These are phyloP conservation scores for Bombus vancouverensis DNA, from an alignment of 1,140 invertebrate genomes.

Conservation along the genomic window DNA sequence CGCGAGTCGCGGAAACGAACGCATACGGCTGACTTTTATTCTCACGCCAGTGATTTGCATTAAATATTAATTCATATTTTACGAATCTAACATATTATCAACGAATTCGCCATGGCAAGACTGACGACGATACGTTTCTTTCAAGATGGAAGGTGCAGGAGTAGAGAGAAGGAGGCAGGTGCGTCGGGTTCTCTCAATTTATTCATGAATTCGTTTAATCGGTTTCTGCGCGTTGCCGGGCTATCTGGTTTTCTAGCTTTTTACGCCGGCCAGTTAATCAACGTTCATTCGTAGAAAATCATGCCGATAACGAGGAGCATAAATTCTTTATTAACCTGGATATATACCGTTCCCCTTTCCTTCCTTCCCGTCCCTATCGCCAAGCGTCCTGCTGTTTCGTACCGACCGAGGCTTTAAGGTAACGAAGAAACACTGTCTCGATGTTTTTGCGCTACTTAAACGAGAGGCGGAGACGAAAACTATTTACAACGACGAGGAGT, in stretches of 20 bases:
- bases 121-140: background rate
- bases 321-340: slow-evolving; percentile 79
- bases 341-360: slow-evolving; percentile 15
- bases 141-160: slow-evolving; percentile 1
- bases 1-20: background rate
- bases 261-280: slow-evolving; percentile 76
- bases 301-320: slow-evolving; percentile 79
- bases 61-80: background rate
- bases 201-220: slow-evolving; percentile 83
- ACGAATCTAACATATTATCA: background rate
- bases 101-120: background rate
- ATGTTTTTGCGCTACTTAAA: background rate
- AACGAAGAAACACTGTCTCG: too few relatives aligned
- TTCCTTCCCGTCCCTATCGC: too few relatives aligned
- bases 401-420: too few relatives aligned
- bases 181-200: slow-evolving; percentile 77
- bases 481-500: slow-evolving; percentile 47
- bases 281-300: slow-evolving; percentile 82
- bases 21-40: background rate
- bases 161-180: slow-evolving; percentile 70
- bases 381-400: slow-evolving; percentile 1
- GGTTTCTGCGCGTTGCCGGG: slow-evolving; percentile 75
- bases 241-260: slow-evolving; percentile 79
- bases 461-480: slow-evolving; percentile 15
- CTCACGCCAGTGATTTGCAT: background rate